Base-by-base conservation (phyloP, 2,888 invertebrate genomes). In the Drosophila demipolita region DNA sequence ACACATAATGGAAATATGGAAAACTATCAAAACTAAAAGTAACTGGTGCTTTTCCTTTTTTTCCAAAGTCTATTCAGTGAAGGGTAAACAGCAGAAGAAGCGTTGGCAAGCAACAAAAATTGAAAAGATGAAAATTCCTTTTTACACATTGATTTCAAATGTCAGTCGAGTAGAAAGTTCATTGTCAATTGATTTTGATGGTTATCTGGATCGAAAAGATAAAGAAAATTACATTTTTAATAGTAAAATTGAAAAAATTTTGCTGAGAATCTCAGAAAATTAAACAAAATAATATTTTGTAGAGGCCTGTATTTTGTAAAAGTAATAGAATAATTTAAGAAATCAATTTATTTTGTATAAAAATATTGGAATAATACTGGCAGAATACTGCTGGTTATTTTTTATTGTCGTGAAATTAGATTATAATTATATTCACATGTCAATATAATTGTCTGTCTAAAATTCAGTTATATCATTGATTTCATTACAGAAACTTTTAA, bases 141-240 rank as follows among this genome's bases (percentile, higher is more conserved):
- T 79, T 82, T 72, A 74, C 77, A 67, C 53, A 75, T 9, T 17
- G 6, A n/a, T 35, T 11, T 55, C 54, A 60, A 71, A 73, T 66
- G 66, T 76, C 83, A 65, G 17, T 54, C 59, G 55, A 69, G 73
- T 55, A 63, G 73, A 84, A 82, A 80, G 75, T 86, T 87, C 85
- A 80, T 73, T 89, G 80, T 82, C 82, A 82, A 89, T 87, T 78
- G 85, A 80, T 82, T 80, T 40, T 42, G 48, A 50, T 70, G 71
- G 71, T 49, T 72, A 68, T 11, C 60, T 48, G 53, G 53, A 35
- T 38, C 54, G 32, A 35, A 52, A 53, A 20, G 15, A 70, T 55
- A 61, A 26, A 33, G 38, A 60, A 67, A 50, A 72, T 60, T 38
- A 38, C 61, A 72, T 66, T 72, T 53, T n/a, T 12, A 29, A 40